A percentile compares a stretch with the other conserved stretches of the same genome.
Conservation (phyloP, 2,888 invertebrate species). For the Leptura quadrifasciata region DNA sequence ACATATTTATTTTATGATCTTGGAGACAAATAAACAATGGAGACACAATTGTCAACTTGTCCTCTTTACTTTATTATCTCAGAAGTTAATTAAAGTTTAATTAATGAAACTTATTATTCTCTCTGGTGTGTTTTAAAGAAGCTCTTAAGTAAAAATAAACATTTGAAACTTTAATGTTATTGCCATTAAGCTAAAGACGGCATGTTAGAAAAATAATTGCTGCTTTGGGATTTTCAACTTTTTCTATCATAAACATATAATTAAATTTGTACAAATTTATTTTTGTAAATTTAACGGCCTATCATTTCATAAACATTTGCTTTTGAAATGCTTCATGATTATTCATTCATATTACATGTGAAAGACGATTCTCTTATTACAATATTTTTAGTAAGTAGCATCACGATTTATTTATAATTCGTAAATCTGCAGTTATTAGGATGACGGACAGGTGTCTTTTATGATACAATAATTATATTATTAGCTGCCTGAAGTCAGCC, state of each 20-base stretch:
- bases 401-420: no score
- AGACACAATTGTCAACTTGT: background rate
- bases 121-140: background rate
- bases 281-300: background rate
- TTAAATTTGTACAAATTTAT: slow-evolving; percentile 4
- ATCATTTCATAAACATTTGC: background rate
- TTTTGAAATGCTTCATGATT: background rate
- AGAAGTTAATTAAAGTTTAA: background rate
- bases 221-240: slow-evolving; percentile 7
- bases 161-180: background rate
- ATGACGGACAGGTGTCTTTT: no score
- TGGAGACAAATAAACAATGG: background rate
- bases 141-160: background rate
- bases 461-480: no score
- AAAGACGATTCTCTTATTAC: background rate
- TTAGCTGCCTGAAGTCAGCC: no score
- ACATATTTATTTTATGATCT: background rate
- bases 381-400: background rate
- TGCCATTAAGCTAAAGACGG: background rate
- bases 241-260: slow-evolving; percentile 7
- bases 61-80: background rate
- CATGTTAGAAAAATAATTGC: slow-evolving; percentile 3
- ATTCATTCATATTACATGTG: slow-evolving; percentile 3
- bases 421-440: no score
- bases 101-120: background rate